A percentile compares a stretch with the other conserved stretches of the same genome.
Conservation (phyloP, 2,113 vertebrate species). For the Balaeniceps rex region DNA sequence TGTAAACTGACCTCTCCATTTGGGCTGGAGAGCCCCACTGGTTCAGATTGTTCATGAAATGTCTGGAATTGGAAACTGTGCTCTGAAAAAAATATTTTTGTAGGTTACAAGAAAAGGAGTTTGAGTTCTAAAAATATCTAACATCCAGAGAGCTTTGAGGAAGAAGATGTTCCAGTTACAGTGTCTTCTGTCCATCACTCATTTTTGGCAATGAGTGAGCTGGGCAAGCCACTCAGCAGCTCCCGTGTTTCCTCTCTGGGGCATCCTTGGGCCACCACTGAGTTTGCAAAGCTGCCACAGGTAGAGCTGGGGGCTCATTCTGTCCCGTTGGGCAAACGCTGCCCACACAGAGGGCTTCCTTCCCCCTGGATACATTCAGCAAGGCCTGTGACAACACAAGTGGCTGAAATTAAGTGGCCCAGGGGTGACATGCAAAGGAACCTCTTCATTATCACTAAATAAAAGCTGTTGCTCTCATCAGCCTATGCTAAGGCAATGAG, state of each 20-base stretch:
- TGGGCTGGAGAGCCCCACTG: not conserved
- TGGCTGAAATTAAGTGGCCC: not conserved
- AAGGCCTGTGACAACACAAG: not conserved
- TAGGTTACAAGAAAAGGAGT: not conserved
- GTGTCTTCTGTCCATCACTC: not conserved
- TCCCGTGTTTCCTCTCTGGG: not conserved
- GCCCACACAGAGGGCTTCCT: not conserved
- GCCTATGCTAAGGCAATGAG: not conserved
- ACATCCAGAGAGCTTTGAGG: not conserved
- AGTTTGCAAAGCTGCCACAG: not conserved
- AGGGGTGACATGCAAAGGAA: not conserved
- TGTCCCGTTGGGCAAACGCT: not conserved
- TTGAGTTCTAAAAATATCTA: not conserved
- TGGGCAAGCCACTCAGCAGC: not conserved
- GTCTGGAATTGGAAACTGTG: not conserved
- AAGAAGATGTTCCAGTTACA: not conserved
- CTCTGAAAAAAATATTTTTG: not conserved
- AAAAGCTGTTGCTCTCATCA: not conserved
- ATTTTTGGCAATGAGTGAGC: not conserved
- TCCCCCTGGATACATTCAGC: not conserved
- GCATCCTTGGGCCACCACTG: fast-evolving
- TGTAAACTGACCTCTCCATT: not conserved
- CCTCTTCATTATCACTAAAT: not conserved
- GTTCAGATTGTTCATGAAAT: not conserved
- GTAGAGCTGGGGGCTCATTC: fast-evolving